These are phyloP conservation scores for Melanotaenia boesemani DNA, from an alignment of 2,797 vertebrate species.

Conservation along the genomic window DNA sequence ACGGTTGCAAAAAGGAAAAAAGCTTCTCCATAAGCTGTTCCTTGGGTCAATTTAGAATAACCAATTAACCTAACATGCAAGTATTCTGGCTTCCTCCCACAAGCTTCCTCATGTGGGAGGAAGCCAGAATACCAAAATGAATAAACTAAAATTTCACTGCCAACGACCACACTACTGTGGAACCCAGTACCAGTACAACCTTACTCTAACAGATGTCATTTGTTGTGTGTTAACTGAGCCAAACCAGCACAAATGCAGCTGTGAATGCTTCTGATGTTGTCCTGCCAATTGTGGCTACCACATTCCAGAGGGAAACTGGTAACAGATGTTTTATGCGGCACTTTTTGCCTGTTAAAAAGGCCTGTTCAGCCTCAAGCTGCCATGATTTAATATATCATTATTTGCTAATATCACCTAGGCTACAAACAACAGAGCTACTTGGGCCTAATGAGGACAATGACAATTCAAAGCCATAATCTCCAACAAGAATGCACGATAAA, in stretches of 20 bases:
- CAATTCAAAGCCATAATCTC: slow-evolving; percentile 28
- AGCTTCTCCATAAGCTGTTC: no score
- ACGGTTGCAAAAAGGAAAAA: no score
- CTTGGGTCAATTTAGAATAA: not conserved
- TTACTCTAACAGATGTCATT: not conserved
- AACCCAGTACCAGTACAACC: not conserved
- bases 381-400: not conserved
- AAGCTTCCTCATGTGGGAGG: not conserved
- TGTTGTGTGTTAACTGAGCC: not conserved
- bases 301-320: not conserved
- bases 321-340: not conserved
- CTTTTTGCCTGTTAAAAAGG: slow-evolving; percentile 4
- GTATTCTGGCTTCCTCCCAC: not conserved
- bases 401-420: slow-evolving; percentile 9
- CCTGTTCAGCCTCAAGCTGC: not conserved
- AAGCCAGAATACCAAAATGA: not conserved
- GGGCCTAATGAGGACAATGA: slow-evolving; percentile 31
- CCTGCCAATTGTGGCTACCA: not conserved
- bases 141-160: not conserved
- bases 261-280: not conserved
- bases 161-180: not conserved
- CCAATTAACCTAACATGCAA: not conserved
- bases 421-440: slow-evolving; percentile 9
- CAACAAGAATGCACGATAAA: slow-evolving; percentile 29
- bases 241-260: not conserved